Conservation (phyloP, 2,888 invertebrate species). For the Villa cingulata region DNA sequence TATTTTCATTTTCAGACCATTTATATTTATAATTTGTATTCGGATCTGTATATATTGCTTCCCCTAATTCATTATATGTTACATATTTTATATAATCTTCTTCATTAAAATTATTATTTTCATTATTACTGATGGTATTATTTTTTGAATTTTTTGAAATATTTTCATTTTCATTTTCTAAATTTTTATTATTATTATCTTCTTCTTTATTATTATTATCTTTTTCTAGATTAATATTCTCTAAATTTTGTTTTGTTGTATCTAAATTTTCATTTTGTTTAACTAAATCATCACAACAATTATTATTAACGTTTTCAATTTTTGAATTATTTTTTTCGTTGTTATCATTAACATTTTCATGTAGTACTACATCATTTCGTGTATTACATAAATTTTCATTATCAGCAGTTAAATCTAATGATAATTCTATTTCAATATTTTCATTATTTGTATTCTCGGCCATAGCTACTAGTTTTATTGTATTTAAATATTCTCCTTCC, state of each 20-base stretch:
- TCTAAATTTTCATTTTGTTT: no score
- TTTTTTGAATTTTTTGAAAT: conserved; percentile 24
- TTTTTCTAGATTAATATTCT: no score
- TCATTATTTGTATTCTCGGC: conserved; percentile 12
- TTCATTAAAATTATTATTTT: background rate
- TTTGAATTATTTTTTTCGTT: background rate
- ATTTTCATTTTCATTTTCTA: conserved; percentile 18
- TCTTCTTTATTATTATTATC: background rate
- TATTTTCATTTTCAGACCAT: conserved; percentile 43
- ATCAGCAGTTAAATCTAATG: background rate
- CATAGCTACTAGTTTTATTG: conserved; percentile 1
- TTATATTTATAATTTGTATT: conserved; percentile 49
- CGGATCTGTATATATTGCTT: conserved; percentile 64
- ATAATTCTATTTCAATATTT: conserved; percentile 11
- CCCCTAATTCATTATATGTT: conserved; percentile 50
- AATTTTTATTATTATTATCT: background rate
- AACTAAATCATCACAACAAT: no score
- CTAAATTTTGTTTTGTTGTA: no score
- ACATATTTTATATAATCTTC: conserved; percentile 43
- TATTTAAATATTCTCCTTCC: no score
- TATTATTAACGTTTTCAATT: no score
- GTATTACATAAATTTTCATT: background rate
- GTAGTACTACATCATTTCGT: no score
- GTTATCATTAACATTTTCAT: background rate
- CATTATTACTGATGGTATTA: background rate